A percentile compares a stretch with the other conserved stretches of the same genome.
phyloP scores from a whole-genome alignment of 2,888 invertebrate species.

The Acanthosepion esculentum region DNA sequence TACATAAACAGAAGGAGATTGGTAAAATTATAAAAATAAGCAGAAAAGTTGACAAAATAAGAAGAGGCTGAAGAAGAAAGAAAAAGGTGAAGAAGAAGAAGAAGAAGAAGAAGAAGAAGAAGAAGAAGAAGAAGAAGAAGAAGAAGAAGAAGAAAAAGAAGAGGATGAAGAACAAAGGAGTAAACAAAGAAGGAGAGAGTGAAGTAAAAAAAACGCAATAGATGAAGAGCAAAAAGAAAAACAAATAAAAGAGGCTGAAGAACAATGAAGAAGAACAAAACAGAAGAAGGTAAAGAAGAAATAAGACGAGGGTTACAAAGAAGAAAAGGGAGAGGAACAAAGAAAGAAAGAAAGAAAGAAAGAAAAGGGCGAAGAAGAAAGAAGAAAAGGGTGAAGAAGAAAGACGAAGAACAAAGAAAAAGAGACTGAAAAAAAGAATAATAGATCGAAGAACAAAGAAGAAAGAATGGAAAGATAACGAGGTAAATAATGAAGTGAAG shows the following conservation, averaged over 20 bases:
- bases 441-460: too few species aligned
- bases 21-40: too few species aligned
- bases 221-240: background rate
- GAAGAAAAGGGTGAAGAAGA: background rate
- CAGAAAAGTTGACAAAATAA: background rate
- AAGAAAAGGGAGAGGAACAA: too few species aligned
- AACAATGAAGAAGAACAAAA: background rate
- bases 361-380: background rate
- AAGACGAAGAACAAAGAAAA: background rate
- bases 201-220: background rate
- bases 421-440: too few species aligned
- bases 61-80: background rate
- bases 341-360: background rate
- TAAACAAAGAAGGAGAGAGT: background rate
- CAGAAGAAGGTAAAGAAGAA: background rate
- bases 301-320: background rate
- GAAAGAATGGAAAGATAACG: too few species aligned
- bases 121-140: background rate
- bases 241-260: background rate
- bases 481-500: too few species aligned
- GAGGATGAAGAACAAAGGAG: background rate
- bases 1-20: too few species aligned
- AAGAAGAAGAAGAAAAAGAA: background rate
- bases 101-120: background rate
- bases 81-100: background rate